Evolutionary conservation across 2,797 vertebrate genomes (phyloP).

Genomic region (Otolemur crassicaudatus): DNA sequence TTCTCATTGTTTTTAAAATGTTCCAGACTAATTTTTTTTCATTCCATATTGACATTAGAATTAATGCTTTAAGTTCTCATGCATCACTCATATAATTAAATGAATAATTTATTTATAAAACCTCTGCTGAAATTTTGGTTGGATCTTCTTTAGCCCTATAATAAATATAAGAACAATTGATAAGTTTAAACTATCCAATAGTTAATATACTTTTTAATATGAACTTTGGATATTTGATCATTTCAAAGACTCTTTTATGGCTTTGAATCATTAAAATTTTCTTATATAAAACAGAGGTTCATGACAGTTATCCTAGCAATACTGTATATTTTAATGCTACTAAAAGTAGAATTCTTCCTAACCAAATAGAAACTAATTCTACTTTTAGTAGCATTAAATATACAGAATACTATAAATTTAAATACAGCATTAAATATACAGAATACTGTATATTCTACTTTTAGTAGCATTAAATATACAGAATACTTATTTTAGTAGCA

Average conservation of each 20-base stretch:
- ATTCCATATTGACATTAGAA: not conserved
- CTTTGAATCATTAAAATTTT: conserved; percentile 62
- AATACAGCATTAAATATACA: too few species aligned
- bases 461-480: too few species aligned
- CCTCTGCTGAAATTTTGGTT: not conserved
- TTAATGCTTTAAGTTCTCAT: not conserved
- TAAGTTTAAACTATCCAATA: not conserved
- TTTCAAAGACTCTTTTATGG: conserved; percentile 35
- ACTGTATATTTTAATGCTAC: conserved; percentile 22
- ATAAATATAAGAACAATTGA: not conserved
- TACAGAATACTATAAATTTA: too few species aligned
- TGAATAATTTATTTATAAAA: not conserved
- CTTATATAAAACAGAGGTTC: not conserved
- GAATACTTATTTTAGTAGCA: too few species aligned
- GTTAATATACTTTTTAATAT: conserved; percentile 18
- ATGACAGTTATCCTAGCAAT: not conserved
- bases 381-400: too few species aligned
- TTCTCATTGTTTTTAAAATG: not conserved
- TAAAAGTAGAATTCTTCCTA: conserved; percentile 42
- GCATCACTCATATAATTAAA: not conserved
- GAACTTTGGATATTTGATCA: conserved; percentile 34
- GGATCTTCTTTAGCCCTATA: conserved; percentile 28
- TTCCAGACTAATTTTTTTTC: not conserved
- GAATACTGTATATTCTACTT: too few species aligned
- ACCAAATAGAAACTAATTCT: too few species aligned